Percentiles rank a stretch among this genome's conserved stretches.
These are phyloP conservation scores for Cheirogaleus medius DNA, from an alignment of 2,113 vertebrate genomes.

Conservation along the genomic window DNA sequence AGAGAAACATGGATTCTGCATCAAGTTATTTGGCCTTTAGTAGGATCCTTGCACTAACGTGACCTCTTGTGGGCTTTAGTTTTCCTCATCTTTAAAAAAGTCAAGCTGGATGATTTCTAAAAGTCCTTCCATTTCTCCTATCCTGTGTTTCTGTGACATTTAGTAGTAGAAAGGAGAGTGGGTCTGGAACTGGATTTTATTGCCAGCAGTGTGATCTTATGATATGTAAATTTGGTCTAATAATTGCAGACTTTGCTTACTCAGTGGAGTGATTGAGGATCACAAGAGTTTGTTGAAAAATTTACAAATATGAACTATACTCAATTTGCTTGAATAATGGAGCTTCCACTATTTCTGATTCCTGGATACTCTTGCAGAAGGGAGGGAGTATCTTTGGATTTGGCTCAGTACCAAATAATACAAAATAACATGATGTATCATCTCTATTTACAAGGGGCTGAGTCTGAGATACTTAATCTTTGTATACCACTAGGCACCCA, in stretches of 20 bases:
- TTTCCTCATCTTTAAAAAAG: not conserved
- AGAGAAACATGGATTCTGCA: not conserved
- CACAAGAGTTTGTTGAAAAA: not conserved
- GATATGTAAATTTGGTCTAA: not conserved
- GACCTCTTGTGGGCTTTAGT: not conserved
- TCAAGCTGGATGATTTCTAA: not conserved
- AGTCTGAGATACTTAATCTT: not conserved
- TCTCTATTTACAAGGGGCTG: not conserved
- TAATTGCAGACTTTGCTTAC: not conserved
- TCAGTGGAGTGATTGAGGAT: not conserved
- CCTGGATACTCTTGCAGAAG: not conserved
- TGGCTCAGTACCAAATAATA: not conserved
- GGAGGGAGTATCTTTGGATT: not conserved
- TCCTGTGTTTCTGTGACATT: not conserved
- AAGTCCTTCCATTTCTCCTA: not conserved
- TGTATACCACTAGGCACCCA: not conserved
- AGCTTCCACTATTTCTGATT: not conserved
- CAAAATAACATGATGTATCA: constrained; percentile 32
- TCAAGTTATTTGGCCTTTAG: not conserved
- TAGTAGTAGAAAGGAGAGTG: not conserved
- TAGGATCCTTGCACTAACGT: not conserved
- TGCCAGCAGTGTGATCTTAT: not conserved
- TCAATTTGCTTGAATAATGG: not conserved
- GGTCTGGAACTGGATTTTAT: not conserved
- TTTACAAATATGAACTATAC: not conserved